Conservation (phyloP, 2,888 invertebrate species). For the Prosapia bicincta region DNA sequence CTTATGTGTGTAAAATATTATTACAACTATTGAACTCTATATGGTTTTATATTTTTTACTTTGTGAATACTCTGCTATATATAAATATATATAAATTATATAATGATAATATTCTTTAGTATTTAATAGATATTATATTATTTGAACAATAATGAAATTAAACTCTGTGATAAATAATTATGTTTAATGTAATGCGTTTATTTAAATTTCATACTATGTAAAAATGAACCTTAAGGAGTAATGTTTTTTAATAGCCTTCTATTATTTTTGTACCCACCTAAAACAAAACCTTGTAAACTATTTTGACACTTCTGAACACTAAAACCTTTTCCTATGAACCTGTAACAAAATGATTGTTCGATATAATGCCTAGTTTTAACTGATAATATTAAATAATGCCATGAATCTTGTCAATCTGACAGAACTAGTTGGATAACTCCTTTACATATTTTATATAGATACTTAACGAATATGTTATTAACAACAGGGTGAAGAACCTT, state of each 20-base stretch:
- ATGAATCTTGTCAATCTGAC: not conserved
- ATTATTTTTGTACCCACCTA: not conserved
- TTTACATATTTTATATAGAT: slow-evolving; percentile 9
- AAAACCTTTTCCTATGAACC: not conserved
- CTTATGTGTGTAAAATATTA: no score
- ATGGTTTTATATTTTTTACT: not conserved
- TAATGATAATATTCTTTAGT: slow-evolving; percentile 4
- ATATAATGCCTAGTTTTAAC: not conserved
- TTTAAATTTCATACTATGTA: not conserved
- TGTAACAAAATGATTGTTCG: not conserved
- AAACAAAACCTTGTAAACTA: not conserved
- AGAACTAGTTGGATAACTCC: not conserved
- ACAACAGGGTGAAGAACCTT: not conserved
- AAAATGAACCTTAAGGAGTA: not conserved
- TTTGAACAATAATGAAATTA: slow-evolving; percentile 1
- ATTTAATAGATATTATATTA: slow-evolving; percentile 9
- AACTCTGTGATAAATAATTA: not conserved
- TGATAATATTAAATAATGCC: slow-evolving; percentile 27
- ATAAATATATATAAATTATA: slow-evolving; percentile 1
- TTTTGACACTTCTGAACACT: not conserved
- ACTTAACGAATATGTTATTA: not conserved
- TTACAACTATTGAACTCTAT: no score
- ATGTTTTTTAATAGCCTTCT: slow-evolving; percentile 2
- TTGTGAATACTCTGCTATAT: not conserved
- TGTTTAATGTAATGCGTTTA: slow-evolving; percentile 4